A percentile compares a stretch with the other conserved stretches of the same genome.
phyloP scores from a whole-genome alignment of 2,113 vertebrate species.

The Siniperca chuatsi region DNA sequence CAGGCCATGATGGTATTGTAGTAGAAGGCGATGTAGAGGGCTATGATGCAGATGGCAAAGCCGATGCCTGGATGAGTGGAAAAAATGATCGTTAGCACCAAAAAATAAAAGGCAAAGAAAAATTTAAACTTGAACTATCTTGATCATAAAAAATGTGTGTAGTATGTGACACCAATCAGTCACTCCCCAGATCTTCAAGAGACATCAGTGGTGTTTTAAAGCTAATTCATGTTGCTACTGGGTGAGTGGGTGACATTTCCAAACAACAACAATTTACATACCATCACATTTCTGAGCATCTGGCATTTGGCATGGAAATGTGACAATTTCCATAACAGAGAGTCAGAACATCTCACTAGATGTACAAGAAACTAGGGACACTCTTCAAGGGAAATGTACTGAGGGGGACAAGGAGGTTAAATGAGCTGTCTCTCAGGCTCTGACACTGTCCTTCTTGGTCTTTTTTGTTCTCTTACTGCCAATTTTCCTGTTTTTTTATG shows the following conservation, averaged over 20 bases:
- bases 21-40: constrained; percentile 96
- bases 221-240: constrained; percentile 54
- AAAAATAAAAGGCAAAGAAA: background rate
- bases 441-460: background rate
- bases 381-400: constrained; percentile 29
- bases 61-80: constrained; percentile 88
- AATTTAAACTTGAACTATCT: background rate
- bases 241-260: constrained; percentile 79
- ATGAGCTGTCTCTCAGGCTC: constrained; percentile 52
- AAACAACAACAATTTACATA: constrained; percentile 71
- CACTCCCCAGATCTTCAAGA: background rate
- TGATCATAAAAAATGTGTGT: background rate
- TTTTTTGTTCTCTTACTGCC: background rate
- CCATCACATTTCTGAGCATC: constrained; percentile 65
- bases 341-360: constrained; percentile 43
- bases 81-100: background rate
- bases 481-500: constrained; percentile 11
- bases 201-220: constrained; percentile 49
- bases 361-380: constrained; percentile 34
- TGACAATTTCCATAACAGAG: constrained; percentile 87
- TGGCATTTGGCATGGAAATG: constrained; percentile 85
- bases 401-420: constrained; percentile 43
- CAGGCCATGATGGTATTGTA: constrained; percentile 99
- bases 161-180: constrained; percentile 15
- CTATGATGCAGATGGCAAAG: constrained; percentile 96